Evolutionary conservation across 2,888 invertebrate species (phyloP), one percentile per base, ranked within the genome.

Genomic region (Spicauda simplicius): DNA sequence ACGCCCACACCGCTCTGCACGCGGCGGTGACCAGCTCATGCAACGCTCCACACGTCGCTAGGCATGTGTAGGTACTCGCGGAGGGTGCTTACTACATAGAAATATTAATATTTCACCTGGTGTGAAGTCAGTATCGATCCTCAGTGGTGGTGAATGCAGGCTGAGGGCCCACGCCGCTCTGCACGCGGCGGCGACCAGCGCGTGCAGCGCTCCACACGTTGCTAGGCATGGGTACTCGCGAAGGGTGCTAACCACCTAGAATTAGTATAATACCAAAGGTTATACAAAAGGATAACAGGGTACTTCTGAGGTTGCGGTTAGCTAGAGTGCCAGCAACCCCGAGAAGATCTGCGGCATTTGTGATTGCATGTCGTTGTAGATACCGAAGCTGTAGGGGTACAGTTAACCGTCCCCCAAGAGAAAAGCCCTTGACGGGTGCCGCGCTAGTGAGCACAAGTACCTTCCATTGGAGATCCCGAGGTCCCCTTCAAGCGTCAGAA

Each of bases 171-270:
- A 99, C 4, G 98, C 97, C n/a, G 97, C 94, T 69, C 97, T 94
- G 53, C 98, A 97, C 70, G 97, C 96, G 52, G 97, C 96, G 37
- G 96, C 94, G 63, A 97, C 96, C 84, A 97, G 98, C 75, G 96
- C 95, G 77, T 96, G 95, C 67, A 99, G 94, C 33, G 97, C 96
- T 0, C 94, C 94, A 83, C 98, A 98, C 0, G 94, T 91, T 74
- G 96, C 96, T 78, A 99, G 94, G 84, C 97, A 97, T 41, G 98
- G 97, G 90, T 98, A 99, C 92, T 99, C 99, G 81, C 97, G 97
- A 18, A 99, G 94, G 0, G 98, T 98, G 73, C 96, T 96, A 87
- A 97, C 96, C 72, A 99, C 96, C 94, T 97, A 95, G 0, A 69
- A 60, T 3, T 53, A 41, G 45, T 12, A 11, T 41, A 41, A 7